A percentile compares a stretch with the other conserved stretches of the same genome.
These are phyloP conservation scores for Saguinus imperator DNA, from an alignment of 2,113 vertebrate species.

Conservation along the genomic window DNA sequence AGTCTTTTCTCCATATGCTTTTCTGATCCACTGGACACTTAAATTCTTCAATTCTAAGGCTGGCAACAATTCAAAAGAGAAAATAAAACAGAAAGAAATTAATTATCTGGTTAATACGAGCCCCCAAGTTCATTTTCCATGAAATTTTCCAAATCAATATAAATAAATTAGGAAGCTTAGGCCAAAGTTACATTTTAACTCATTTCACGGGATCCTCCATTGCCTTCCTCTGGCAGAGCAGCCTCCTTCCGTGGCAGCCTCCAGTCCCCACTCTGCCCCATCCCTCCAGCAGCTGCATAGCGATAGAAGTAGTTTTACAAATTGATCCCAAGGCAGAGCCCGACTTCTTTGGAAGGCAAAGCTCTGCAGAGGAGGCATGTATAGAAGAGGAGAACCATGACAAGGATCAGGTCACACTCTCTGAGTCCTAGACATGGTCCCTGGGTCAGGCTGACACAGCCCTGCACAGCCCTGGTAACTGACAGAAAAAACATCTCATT, in stretches of 20 bases:
- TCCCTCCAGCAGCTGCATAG: background rate
- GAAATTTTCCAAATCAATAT: background rate
- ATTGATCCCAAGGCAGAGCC: background rate
- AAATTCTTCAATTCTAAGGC: background rate
- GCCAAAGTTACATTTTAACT: background rate
- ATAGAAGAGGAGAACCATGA: background rate
- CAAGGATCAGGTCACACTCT: background rate
- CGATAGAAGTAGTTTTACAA: background rate
- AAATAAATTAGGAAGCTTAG: background rate
- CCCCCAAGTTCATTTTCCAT: background rate
- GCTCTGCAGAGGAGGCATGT: background rate
- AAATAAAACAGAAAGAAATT: background rate
- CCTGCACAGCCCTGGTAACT: background rate
- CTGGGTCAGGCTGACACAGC: background rate
- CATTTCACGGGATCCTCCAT: background rate
- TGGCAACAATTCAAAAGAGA: conserved; percentile 15
- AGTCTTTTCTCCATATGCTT: background rate
- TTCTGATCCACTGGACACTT: background rate
- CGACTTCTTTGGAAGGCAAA: background rate
- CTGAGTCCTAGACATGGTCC: accelerated
- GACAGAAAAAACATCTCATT: background rate
- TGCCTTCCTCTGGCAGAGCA: background rate
- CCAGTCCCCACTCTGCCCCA: no score
- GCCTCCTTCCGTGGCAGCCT: accelerated
- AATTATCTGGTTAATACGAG: background rate